Evolutionary conservation across 2,797 vertebrate genomes (phyloP).

Genomic region (Protonibea diacanthus): DNA sequence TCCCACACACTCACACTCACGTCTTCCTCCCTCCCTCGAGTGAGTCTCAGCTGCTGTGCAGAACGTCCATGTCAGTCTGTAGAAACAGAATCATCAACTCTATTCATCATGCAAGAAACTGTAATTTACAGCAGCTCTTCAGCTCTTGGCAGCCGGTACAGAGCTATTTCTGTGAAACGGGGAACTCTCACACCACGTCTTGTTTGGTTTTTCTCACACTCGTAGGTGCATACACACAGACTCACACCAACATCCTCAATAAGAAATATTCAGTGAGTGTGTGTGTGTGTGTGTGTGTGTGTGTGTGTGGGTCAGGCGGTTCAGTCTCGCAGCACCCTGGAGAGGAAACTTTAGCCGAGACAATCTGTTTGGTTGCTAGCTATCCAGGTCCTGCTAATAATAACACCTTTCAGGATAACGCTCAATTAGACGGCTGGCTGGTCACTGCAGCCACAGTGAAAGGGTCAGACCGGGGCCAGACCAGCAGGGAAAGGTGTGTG

Average conservation of each 20-base stretch:
- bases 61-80: conserved; percentile 25
- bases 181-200: conserved; percentile 14
- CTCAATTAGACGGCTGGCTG: conserved; percentile 63
- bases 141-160: conserved; percentile 21
- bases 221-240: conserved; percentile 12
- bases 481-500: conserved; percentile 49
- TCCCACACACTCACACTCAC: not conserved
- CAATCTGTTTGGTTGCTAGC: conserved; percentile 48
- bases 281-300: not conserved
- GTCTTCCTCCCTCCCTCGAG: conserved; percentile 18
- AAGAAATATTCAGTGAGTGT: conserved; percentile 10
- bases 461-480: conserved; percentile 52
- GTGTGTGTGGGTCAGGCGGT: not conserved
- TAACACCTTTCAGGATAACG: conserved; percentile 53
- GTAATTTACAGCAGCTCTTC: conserved; percentile 22
- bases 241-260: conserved; percentile 8
- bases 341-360: conserved; percentile 38
- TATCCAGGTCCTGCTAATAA: conserved; percentile 49
- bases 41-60: conserved; percentile 58
- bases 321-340: conserved; percentile 22
- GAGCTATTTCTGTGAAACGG: conserved; percentile 29
- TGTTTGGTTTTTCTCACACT: not conserved
- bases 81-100: conserved; percentile 49
- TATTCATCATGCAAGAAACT: conserved; percentile 39
- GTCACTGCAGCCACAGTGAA: conserved; percentile 51